A percentile compares a stretch with the other conserved stretches of the same genome.
These are phyloP conservation scores for Ceratothoa steindachneri DNA, from an alignment of 2,888 invertebrate genomes.

Conservation along the genomic window DNA sequence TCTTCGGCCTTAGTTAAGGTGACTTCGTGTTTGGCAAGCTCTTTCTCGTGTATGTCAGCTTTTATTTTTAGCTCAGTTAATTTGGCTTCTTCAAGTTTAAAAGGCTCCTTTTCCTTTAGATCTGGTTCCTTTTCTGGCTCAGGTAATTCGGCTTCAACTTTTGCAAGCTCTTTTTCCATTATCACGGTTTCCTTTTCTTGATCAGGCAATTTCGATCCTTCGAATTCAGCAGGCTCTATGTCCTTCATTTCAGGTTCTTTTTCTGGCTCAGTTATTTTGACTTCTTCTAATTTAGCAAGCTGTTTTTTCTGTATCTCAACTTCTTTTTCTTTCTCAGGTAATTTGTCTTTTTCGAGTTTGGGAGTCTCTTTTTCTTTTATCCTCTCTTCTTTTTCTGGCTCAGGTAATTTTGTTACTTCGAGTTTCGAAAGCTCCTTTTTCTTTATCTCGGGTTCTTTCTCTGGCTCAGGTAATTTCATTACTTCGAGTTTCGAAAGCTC, in stretches of 20 bases:
- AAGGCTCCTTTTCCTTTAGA: not conserved
- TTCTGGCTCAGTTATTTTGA: not conserved
- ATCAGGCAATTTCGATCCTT: not conserved
- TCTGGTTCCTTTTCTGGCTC: slow-evolving; percentile 4
- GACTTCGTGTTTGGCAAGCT: not conserved
- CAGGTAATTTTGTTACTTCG: not conserved
- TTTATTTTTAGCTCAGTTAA: slow-evolving; percentile 17
- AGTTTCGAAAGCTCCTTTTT: not conserved
- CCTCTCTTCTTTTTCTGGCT: slow-evolving; percentile 11
- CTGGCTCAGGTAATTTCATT: not conserved
- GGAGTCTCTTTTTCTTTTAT: not conserved
- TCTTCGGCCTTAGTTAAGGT: not conserved
- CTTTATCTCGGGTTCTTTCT: slow-evolving; percentile 1
- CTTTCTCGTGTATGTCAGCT: slow-evolving; percentile 20
- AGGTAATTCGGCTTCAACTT: slow-evolving; percentile 16
- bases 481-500: no score
- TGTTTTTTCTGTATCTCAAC: slow-evolving; percentile 12
- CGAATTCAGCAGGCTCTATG: not conserved
- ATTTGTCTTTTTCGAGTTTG: not conserved
- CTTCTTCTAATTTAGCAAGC: not conserved
- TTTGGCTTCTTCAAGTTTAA: slow-evolving; percentile 25
- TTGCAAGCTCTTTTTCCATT: not conserved
- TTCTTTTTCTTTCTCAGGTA: not conserved
- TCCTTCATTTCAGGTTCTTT: not conserved
- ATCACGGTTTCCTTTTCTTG: slow-evolving; percentile 20